These are phyloP conservation scores for Coregonus sp. DNA, from an alignment of 2,797 vertebrate species.

Conservation along the genomic window DNA sequence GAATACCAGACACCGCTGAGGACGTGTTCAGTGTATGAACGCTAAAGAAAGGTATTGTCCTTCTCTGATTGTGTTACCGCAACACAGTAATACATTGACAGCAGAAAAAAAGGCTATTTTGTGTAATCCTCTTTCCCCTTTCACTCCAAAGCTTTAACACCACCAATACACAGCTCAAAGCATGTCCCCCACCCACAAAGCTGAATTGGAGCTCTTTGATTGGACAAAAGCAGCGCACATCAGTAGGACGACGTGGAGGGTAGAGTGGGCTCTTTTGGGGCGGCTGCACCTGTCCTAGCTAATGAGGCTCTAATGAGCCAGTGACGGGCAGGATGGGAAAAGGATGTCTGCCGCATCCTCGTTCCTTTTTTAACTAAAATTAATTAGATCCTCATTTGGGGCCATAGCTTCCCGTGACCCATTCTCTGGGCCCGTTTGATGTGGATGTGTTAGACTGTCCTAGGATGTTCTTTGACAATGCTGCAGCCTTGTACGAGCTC, in stretches of 20 bases:
- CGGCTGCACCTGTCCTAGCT: constrained; percentile 79
- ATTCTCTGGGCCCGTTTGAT: constrained; percentile 27
- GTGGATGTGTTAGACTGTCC: constrained; percentile 12
- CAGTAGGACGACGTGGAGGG: constrained; percentile 59
- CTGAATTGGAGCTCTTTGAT: constrained; percentile 70
- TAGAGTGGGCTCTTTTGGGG: constrained; percentile 47
- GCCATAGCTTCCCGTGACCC: constrained; percentile 31
- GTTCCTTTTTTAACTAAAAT: constrained; percentile 59
- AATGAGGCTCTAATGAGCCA: constrained; percentile 78
- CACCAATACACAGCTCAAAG: constrained; percentile 61
- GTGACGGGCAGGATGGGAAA: constrained; percentile 45
- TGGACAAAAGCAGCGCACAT: constrained; percentile 73
- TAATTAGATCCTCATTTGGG: constrained; percentile 59
- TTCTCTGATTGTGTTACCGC: constrained; percentile 33
- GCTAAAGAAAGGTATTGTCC: constrained; percentile 23
- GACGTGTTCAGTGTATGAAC: constrained; percentile 2
- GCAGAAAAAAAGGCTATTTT: constrained; percentile 28
- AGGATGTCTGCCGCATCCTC: constrained; percentile 47
- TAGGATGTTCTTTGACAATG: background rate
- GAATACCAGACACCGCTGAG: background rate
- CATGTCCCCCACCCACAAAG: constrained; percentile 62
- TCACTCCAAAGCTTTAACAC: constrained; percentile 53
- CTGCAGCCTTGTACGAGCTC: background rate
- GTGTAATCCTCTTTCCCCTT: constrained; percentile 49
- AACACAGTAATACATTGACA: constrained; percentile 41